Base-by-base conservation (phyloP, 2,113 vertebrate species). In the Pandion haliaetus region DNA sequence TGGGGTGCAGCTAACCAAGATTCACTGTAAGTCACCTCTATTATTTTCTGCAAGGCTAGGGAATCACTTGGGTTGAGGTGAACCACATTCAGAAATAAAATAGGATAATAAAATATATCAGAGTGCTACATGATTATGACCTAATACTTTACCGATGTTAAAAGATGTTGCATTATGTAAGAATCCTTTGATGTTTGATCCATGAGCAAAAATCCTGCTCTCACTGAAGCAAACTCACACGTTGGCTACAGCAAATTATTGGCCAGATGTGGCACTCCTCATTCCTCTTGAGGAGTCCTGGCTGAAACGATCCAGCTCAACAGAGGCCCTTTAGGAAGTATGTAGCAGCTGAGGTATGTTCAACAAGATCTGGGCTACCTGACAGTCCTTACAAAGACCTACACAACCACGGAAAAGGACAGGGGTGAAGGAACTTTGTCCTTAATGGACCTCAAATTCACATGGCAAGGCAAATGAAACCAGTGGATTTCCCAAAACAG, bases 151-250 rank as follows among this genome's bases (percentile, higher is more conserved):
- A 79, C 89, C 4, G 3, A 6, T 77, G 86, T 93, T 87, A 82
- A 94, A 93, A 80, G 73, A 94, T 8, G 38, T 40, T 81, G 79
- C 32, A 58, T 83, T 86, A 93, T 77, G 63, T 66, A 94, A 88
- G 66, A 92, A 73, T 58, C 42, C 58, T 97, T 92, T 90, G 66
- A 93, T 92, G 92, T 67, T 74, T 90, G 82, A 90, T 93, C 85
- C 90, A 50, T 6, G 67, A 96, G 63, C 74, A 93, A 88, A 94
- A 96, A 78, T 34, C 42, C 62, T 19, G 2, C 47, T 93, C 17
- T 62, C 40, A 19, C 2, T 69, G 69, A 95, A 88, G 88, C 65
- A 91, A 96, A 86, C 32, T 84, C 26, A 14, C 25, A 52, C 2
- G 1, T 34, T 52, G 58, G 40, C 73, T 85, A 66, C 25, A 92